Conservation (phyloP, 2,113 vertebrate genomes). For the Corynorhinus townsendii region DNA sequence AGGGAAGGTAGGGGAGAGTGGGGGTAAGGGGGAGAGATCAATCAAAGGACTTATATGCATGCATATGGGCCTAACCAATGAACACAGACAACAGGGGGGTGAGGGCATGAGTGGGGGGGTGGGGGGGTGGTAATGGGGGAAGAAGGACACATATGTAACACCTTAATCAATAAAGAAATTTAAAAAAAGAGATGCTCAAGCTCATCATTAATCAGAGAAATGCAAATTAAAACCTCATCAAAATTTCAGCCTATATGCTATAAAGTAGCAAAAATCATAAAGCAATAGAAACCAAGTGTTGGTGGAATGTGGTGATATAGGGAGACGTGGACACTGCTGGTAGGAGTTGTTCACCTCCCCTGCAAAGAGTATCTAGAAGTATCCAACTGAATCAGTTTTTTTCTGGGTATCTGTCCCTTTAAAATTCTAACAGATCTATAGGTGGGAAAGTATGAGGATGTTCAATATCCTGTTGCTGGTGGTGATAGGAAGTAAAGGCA, state of each 20-base stretch:
- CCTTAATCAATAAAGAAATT: too few species aligned
- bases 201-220: not conserved
- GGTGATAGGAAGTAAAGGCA: not conserved
- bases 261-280: not conserved
- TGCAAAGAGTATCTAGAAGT: not conserved
- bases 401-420: not conserved
- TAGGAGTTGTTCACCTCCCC: not conserved
- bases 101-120: too few species aligned
- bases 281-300: not conserved
- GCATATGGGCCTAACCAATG: too few species aligned
- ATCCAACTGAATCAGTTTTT: not conserved
- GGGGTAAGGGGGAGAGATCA: too few species aligned
- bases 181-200: not conserved
- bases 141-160: too few species aligned
- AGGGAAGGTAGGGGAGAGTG: too few species aligned
- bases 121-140: too few species aligned
- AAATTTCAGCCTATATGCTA: not conserved
- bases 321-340: not conserved
- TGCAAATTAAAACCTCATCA: constrained; percentile 2
- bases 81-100: too few species aligned
- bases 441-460: not conserved
- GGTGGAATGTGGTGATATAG: not conserved
- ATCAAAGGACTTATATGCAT: too few species aligned
- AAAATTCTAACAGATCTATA: not conserved
- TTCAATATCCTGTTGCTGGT: not conserved